A percentile compares a stretch with the other conserved stretches of the same genome.
phyloP scores from a whole-genome alignment of 2,888 invertebrate species.

The Chymomyza amoena region DNA sequence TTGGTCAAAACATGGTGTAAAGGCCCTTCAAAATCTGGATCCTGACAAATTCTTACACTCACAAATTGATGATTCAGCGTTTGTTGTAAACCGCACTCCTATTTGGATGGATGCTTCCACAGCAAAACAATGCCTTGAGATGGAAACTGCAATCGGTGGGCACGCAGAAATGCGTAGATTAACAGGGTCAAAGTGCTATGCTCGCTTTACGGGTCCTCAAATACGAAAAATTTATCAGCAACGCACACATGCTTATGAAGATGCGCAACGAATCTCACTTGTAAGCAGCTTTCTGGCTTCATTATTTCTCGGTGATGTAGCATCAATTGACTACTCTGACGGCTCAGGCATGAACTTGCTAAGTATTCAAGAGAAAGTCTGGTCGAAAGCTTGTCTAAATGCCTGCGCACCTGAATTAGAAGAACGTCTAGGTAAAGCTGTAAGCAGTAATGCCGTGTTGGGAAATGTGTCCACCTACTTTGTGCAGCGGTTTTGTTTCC shows the following conservation, averaged over 20 bases:
- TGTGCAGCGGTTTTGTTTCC: constrained; percentile 92
- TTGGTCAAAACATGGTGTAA: constrained; percentile 90
- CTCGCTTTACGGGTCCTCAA: constrained; percentile 92
- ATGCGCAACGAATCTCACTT: constrained; percentile 92
- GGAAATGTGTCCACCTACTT: constrained; percentile 89
- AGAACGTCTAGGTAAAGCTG: constrained; percentile 87
- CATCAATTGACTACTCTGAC: constrained; percentile 94
- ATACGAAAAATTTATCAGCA: constrained; percentile 92
- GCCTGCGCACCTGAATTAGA: constrained; percentile 87
- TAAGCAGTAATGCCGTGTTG: constrained; percentile 84
- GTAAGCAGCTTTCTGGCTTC: constrained; percentile 96
- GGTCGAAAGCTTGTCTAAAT: constrained; percentile 87
- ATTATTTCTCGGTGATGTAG: constrained; percentile 91
- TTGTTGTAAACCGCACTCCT: constrained; percentile 89
- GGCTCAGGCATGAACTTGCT: constrained; percentile 98
- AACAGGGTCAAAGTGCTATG: constrained; percentile 79
- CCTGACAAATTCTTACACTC: constrained; percentile 89
- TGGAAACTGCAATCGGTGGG: constrained; percentile 90
- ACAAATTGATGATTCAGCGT: constrained; percentile 87
- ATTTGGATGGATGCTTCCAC: constrained; percentile 95
- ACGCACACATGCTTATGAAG: constrained; percentile 84
- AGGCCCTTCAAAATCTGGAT: constrained; percentile 83
- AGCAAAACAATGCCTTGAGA: constrained; percentile 79
- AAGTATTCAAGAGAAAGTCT: constrained; percentile 87
- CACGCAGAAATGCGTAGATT: constrained; percentile 74